A percentile compares a stretch with the other conserved stretches of the same genome.
Evolutionary conservation across 2,888 invertebrate genomes (phyloP).

Genomic region (Bugula neritina): DNA sequence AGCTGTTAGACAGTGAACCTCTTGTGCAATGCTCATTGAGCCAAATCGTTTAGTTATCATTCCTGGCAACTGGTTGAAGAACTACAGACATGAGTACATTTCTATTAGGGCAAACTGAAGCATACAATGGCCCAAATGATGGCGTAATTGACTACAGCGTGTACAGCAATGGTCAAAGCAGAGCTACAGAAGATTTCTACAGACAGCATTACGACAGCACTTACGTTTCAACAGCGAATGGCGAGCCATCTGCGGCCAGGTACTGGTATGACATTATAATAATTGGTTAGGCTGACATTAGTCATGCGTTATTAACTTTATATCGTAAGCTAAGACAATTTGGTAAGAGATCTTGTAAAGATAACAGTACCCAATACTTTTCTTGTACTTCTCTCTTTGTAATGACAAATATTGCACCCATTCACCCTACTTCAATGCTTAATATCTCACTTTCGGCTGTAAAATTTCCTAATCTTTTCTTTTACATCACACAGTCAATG

Average conservation of each 20-base stretch:
- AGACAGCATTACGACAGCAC: conserved; percentile 19
- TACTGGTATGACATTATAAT: not conserved
- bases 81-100: conserved; percentile 14
- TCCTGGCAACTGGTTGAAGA: not conserved
- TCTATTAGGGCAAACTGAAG: not conserved
- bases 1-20: not conserved
- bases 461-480: not conserved
- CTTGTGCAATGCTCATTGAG: conserved; percentile 15
- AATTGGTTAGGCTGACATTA: conserved; percentile 1
- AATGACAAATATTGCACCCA: not conserved
- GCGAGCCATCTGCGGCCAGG: conserved; percentile 12
- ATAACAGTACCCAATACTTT: not conserved
- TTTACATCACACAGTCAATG: not conserved
- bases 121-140: not conserved
- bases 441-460: not conserved
- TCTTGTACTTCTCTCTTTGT: not conserved
- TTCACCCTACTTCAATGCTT: not conserved
- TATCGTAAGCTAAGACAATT: not conserved
- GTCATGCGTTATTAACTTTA: conserved; percentile 14
- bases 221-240: not conserved
- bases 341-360: not conserved
- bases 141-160: conserved; percentile 22
- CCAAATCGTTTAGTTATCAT: conserved; percentile 7
- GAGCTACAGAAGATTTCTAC: conserved; percentile 15
- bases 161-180: not conserved